phyloP scores from a whole-genome alignment of 1,140 invertebrate genomes.

The Agrypnia vestita region DNA sequence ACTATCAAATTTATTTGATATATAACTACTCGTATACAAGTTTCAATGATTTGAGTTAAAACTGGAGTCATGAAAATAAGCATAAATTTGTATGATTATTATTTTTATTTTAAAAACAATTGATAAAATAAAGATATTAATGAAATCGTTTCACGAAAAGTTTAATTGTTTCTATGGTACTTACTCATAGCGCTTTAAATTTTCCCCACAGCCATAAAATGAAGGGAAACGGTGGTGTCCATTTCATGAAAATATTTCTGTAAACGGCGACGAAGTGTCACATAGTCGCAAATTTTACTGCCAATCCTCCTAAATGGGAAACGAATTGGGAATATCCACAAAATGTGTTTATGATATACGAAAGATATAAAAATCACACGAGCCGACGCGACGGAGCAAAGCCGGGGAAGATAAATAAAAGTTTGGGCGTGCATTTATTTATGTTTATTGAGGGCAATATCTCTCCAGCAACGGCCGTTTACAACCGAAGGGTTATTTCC shows the following conservation, averaged over 20 bases:
- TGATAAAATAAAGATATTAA: too few species aligned
- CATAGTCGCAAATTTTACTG: constrained; percentile 25
- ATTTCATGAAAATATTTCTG: constrained; percentile 12
- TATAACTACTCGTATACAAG: too few species aligned
- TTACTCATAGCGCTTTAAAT: constrained; percentile 5
- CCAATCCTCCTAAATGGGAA: constrained; percentile 37
- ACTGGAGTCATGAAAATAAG: too few species aligned
- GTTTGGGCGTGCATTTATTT: constrained; percentile 47
- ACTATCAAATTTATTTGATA: too few species aligned
- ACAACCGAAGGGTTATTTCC: constrained; percentile 23
- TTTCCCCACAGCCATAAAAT: constrained; percentile 14
- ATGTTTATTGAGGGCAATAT: constrained; percentile 43
- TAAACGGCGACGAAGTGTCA: constrained; percentile 19
- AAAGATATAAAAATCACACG: constrained; percentile 46
- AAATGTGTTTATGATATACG: constrained; percentile 43
- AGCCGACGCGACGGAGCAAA: neutral
- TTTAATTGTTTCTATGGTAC: neutral
- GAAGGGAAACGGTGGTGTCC: neutral
- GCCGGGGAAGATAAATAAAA: constrained; percentile 32
- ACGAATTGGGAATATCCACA: constrained; percentile 37
- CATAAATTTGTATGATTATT: too few species aligned
- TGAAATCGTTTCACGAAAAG: neutral
- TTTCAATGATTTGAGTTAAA: too few species aligned
- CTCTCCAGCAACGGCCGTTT: constrained; percentile 23
- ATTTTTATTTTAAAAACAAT: too few species aligned